These are phyloP conservation scores for Eudasyphora cyanicolor DNA, from an alignment of 2,888 invertebrate species.

Conservation along the genomic window DNA sequence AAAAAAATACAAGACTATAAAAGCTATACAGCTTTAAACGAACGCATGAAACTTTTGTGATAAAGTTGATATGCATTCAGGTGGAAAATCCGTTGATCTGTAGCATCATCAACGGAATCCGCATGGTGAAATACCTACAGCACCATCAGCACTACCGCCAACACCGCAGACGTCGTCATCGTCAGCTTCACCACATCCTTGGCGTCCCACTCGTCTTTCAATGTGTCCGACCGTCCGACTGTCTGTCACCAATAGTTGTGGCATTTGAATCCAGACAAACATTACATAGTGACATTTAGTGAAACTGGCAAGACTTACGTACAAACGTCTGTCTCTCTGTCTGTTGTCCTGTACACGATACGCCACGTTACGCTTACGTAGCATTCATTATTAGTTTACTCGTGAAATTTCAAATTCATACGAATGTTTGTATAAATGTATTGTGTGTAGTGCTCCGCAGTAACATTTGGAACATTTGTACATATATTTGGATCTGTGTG, in stretches of 20 bases:
- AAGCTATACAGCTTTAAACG: neutral
- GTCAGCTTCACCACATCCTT: conserved; percentile 9
- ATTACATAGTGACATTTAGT: conserved; percentile 35
- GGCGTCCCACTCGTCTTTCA: neutral
- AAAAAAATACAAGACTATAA: neutral
- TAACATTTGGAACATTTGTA: neutral
- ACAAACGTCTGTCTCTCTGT: too few species aligned
- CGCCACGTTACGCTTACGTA: conserved; percentile 31
- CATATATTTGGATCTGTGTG: neutral
- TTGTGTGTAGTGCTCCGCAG: neutral
- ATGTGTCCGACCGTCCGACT: neutral
- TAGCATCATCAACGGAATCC: conserved; percentile 60
- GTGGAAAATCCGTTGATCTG: conserved; percentile 79
- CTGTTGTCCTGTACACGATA: too few species aligned
- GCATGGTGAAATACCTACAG: conserved; percentile 22
- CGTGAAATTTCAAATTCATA: conserved; percentile 24
- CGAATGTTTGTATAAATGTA: conserved; percentile 9
- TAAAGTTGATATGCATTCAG: conserved; percentile 72
- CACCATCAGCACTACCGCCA: neutral
- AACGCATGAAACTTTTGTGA: neutral
- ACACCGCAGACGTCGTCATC: conserved; percentile 14
- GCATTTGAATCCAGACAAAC: conserved; percentile 62
- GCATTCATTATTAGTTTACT: conserved; percentile 47
- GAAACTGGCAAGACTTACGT: conserved; percentile 12
- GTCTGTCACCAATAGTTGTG: neutral